Percentiles rank a stretch among this genome's conserved stretches.
phyloP scores from a whole-genome alignment of 2,888 invertebrate genomes.

The Clanis bilineata region DNA sequence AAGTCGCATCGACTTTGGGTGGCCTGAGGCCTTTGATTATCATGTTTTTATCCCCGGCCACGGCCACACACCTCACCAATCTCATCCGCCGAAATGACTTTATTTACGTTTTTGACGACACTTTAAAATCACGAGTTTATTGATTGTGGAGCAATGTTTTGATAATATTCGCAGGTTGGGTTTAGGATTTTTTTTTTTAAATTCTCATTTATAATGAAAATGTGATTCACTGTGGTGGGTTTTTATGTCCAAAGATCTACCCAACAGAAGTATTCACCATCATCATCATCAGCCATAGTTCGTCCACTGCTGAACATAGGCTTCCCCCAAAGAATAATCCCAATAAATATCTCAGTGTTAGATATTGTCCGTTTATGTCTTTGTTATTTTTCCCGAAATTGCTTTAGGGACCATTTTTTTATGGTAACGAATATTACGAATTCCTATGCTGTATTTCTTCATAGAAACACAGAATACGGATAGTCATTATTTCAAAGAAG shows the following conservation, averaged over 20 bases:
- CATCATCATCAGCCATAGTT: too few species aligned
- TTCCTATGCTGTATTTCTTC: too few species aligned
- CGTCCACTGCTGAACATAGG: too few species aligned
- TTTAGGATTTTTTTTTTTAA: neutral
- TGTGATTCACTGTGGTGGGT: neutral
- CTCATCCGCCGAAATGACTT: conserved; percentile 46
- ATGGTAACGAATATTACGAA: too few species aligned
- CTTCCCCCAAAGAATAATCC: too few species aligned
- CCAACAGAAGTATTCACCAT: too few species aligned
- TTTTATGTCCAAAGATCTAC: too few species aligned
- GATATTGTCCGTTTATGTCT: too few species aligned
- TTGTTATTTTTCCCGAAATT: too few species aligned
- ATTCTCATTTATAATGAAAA: neutral
- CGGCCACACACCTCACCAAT: conserved; percentile 48
- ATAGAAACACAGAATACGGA: too few species aligned
- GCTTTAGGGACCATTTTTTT: too few species aligned
- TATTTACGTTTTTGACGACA: conserved; percentile 44
- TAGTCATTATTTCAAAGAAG: neutral
- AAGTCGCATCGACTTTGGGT: conserved; percentile 41
- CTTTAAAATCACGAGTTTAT: conserved; percentile 49
- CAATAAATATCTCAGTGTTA: too few species aligned
- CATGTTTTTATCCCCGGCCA: conserved; percentile 30
- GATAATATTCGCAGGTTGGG: conserved; percentile 15
- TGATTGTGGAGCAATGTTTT: conserved; percentile 28
- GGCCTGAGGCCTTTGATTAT: conserved; percentile 47